Base-by-base conservation (phyloP, 2,797 vertebrate species). In the Centropyge bicolor region DNA sequence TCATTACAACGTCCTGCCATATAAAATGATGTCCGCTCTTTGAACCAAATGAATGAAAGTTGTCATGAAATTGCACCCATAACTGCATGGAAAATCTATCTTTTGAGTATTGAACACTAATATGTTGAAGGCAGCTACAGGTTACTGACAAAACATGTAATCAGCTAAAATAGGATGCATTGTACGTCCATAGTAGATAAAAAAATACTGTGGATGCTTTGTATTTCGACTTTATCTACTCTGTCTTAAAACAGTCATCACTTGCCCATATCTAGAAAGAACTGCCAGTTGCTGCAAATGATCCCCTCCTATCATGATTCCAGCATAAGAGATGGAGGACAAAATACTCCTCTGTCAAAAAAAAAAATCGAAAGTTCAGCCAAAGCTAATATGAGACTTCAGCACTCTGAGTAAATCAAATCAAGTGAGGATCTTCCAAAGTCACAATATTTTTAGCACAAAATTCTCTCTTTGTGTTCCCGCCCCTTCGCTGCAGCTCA, bases 301-400 rank as follows among this genome's bases (percentile, higher is more conserved):
- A 40, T 40, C 38, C 38, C 38, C 38, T 40, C 38, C 38, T 11
- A 11, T 40, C 11, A 8, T 40, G 8, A 40, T 40, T 40, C 38
- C 38, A 40, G 11, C 2, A 8, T 40, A 40, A 40, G 38, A 11
- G 38, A 40, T 22, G 35, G 45, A 49, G 40, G 46, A 41, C 14
- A 57, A 43, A 55, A 6, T 54, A 19, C 6, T 27, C 40, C 24
- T 57, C 54, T 70, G 35, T 40, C 27, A 45, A 31, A 49, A 51
- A 57, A 51, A 38, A 49, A 51, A 57, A 51, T 57, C 24, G 24
- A n/a, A 45, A 66, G 45, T 61, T 60, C 43, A 80, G 40, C 24
- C 49, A 46, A 31, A 79, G 52, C 57, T 41, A 35, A 46, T n/a
- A 1, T 0, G 7, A 49, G 8, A 41, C 27, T 66, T 66, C 17